A percentile compares a stretch with the other conserved stretches of the same genome.
These are phyloP conservation scores for Alexandromys fortis DNA, from an alignment of 2,113 vertebrate genomes.

Conservation along the genomic window DNA sequence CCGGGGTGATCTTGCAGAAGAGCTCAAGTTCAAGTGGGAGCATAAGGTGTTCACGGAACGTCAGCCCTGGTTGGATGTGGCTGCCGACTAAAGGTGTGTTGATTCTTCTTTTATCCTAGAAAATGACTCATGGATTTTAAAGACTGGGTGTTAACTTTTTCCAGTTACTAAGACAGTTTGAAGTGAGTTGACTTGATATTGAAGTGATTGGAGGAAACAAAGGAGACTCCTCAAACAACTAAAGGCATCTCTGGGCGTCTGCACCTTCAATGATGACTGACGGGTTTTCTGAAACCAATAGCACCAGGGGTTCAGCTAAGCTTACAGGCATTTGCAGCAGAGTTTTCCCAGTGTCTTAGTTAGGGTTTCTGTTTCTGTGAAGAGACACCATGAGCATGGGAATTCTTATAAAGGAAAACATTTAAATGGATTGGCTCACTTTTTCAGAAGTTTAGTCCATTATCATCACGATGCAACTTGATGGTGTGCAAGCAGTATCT, in stretches of 20 bases:
- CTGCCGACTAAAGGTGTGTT: background rate
- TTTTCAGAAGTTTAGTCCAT: background rate
- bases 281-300: background rate
- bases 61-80: background rate
- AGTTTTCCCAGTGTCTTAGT: background rate
- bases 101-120: background rate
- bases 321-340: background rate
- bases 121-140: background rate
- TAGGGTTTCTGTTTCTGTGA: background rate
- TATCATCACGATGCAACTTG: background rate
- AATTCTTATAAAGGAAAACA: background rate
- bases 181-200: background rate
- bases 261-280: background rate
- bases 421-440: background rate
- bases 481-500: background rate
- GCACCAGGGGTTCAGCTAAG: background rate
- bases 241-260: background rate
- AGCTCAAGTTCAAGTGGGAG: slow-evolving; percentile 84
- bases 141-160: background rate
- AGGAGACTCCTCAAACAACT: background rate
- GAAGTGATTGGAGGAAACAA: slow-evolving; percentile 24
- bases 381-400: background rate
- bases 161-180: background rate
- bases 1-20: slow-evolving; percentile 87
- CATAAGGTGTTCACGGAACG: slow-evolving; percentile 77